Evolutionary conservation across 2,797 vertebrate genomes (phyloP), one percentile per base, ranked within the genome.

Genomic region (Psittacula echo): DNA sequence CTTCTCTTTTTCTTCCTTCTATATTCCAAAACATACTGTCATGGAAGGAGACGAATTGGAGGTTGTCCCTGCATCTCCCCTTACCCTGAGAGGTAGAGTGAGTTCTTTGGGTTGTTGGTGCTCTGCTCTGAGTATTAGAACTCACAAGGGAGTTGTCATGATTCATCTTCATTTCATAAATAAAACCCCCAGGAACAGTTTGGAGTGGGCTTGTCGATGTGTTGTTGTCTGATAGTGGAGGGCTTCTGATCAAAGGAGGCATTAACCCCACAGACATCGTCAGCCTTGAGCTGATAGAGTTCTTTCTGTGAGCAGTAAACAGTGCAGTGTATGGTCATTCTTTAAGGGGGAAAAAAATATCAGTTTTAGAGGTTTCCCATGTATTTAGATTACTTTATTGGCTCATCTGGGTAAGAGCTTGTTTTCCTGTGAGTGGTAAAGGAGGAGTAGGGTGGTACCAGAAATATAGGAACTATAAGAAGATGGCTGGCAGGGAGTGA

Each of bases 101-200:
- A 41, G 34, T 76, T 75, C 42, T 70, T 27, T 67, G 61, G 26
- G 54, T 60, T 8, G n/a, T 12, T 60, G 37, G 21, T 77, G 51
- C 42, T 37, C n/a, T 53, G 56, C 39, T 58, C 10, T 2, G 7
- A 47, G 32, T 26, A 12, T 24, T 11, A 20, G 45, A 66, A 39
- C 32, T 70, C 0, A 0, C 2, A 1, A 2, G 44, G 68, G 26
- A 47, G 53, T 23, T 0, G 0, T 34, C 2, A 6, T 51, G 84
- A 7, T 44, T 71, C 41, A 10, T 87, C 41, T 32, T 82, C 37
- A 39, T 39, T 39, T 39, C 32, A 18, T 34, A 29, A 68, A 37
- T 26, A 29, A 76, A 47, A 27, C 22, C 60, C 30, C 11, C 24
- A 32, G 58, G 58, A 50, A 2, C 24, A 14, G 22, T 14, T 11